phyloP scores from a whole-genome alignment of 2,113 vertebrate genomes.

The Cyphomyrus discorhynchus region DNA sequence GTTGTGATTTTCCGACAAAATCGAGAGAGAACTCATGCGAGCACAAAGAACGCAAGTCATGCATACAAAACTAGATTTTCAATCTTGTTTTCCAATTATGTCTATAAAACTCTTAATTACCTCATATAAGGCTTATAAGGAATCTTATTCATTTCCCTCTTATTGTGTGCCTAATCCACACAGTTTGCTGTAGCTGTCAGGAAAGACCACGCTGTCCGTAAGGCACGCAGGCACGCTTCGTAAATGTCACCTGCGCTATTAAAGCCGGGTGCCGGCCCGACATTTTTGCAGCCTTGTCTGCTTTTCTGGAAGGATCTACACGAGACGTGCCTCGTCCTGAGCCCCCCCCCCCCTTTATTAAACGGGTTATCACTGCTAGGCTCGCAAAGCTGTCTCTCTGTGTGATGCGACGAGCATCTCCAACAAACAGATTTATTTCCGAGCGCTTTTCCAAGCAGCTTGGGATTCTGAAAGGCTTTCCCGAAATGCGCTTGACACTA shows the following conservation, averaged over 20 bases:
- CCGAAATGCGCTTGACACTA: not conserved
- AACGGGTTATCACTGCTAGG: not conserved
- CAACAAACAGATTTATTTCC: not conserved
- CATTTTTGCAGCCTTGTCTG: not conserved
- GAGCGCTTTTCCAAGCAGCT: not conserved
- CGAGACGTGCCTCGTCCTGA: not conserved
- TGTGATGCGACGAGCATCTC: not conserved
- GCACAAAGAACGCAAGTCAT: not conserved
- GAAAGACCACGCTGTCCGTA: not conserved
- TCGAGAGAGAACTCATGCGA: not conserved
- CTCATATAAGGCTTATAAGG: not conserved
- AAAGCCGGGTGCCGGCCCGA: not conserved
- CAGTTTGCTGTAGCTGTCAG: not conserved
- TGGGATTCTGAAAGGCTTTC: not conserved
- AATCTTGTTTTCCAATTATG: not conserved
- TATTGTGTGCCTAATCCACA: not conserved
- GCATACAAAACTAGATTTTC: not conserved
- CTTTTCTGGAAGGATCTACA: not conserved
- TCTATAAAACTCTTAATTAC: not conserved
- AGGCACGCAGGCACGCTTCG: too few species aligned
- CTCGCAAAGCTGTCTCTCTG: not conserved
- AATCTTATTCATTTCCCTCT: not conserved
- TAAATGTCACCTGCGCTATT: constrained; percentile 4
- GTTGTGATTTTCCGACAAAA: not conserved
- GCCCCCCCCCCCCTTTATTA: too few species aligned